Base-by-base conservation (phyloP, 2,113 vertebrate genomes). In the Heterochromis multidens region DNA sequence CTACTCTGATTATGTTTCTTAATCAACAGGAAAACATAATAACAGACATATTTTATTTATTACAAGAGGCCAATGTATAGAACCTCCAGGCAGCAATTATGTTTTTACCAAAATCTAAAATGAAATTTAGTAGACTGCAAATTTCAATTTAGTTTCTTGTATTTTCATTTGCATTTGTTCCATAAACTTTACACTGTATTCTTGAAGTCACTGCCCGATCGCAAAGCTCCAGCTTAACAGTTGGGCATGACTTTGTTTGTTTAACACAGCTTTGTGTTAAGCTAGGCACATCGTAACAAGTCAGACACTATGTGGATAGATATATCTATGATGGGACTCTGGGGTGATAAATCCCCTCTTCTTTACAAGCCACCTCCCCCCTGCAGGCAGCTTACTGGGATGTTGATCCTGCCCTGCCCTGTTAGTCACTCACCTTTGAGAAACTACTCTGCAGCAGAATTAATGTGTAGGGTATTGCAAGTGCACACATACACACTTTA, bases 221-320 rank as follows among this genome's bases (percentile, higher is more conserved):
- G 16, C 11, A 25, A 46, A 54, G 23, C 13, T 90, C 77, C 77
- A 92, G 77, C 81, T 90, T 12, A 46, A 6, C 40, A 46, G 16
- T 19, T 19, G 0, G 23, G 14, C n/a, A 29, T n/a, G n/a, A n/a
- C n/a, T n/a, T n/a, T n/a, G n/a, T n/a, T n/a, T n/a, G n/a, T n/a
- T n/a, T n/a, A n/a, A n/a, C n/a, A n/a, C n/a, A n/a, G n/a, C 9
- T 11, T 12, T 70, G 0, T 19, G 23, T 6, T 43, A 43, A 5
- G 2, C 3, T 82, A 29, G 67, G 62, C 19, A 3, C 3, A 77
- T 77, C 84, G 17, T 19, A 59, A 54, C 27, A 31, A 16, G 54
- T 52, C 33, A n/a, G 16, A 52, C 14, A 65, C 33, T 0, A 65
- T 40, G n/a, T n/a, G n/a, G n/a, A n/a, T n/a, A n/a, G n/a, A n/a